These are phyloP conservation scores for Lepetodrilus schrolli DNA, from an alignment of 2,888 invertebrate genomes.

Conservation along the genomic window DNA sequence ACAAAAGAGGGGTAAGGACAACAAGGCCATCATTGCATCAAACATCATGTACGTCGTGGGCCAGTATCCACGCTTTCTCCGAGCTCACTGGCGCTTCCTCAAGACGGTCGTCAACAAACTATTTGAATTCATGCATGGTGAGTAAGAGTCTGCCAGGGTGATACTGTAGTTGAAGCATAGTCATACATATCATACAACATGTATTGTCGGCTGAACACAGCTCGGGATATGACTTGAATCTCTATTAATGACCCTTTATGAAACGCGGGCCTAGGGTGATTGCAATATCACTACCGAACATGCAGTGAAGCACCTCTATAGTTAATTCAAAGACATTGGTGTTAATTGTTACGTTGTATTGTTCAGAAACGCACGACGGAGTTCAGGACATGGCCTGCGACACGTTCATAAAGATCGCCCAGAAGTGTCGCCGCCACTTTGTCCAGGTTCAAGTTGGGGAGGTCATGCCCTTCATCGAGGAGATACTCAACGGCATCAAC, in stretches of 20 bases:
- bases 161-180: not conserved
- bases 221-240: not conserved
- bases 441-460: slow-evolving; percentile 96
- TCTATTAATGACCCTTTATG: too few species aligned
- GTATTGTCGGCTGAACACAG: not conserved
- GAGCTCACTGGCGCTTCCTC: slow-evolving; percentile 99
- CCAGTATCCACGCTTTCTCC: slow-evolving; percentile 96
- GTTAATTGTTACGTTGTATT: slow-evolving; percentile 51
- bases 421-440: slow-evolving; percentile 98
- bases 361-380: slow-evolving; percentile 97
- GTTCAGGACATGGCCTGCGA: slow-evolving; percentile 99
- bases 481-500: slow-evolving; percentile 95
- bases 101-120: slow-evolving; percentile 99
- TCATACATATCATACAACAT: not conserved
- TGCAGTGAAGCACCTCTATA: too few species aligned
- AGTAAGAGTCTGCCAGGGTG: too few species aligned
- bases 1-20: slow-evolving; percentile 98
- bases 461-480: slow-evolving; percentile 97
- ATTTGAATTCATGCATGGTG: slow-evolving; percentile 98
- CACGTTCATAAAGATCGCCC: slow-evolving; percentile 99
- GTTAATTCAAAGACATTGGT: too few species aligned
- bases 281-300: too few species aligned
- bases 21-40: slow-evolving; percentile 99
- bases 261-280: not conserved
- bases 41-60: slow-evolving; percentile 99